These are phyloP conservation scores for Orthosia cruda DNA, from an alignment of 2,888 invertebrate species.

Conservation along the genomic window DNA sequence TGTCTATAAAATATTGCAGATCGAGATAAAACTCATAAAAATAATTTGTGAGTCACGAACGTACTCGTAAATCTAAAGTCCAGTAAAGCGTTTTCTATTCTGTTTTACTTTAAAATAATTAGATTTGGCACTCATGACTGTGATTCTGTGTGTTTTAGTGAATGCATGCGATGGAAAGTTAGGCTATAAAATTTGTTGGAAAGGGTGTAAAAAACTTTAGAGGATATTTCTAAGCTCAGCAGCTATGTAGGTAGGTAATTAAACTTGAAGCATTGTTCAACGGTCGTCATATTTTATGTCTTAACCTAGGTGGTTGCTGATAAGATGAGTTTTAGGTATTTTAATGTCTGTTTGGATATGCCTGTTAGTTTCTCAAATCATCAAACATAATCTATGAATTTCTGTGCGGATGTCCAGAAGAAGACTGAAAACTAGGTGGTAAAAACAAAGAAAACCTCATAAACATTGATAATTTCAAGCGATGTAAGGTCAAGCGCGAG, in stretches of 20 bases:
- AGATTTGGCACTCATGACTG: conserved; percentile 35
- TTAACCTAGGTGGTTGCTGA: not conserved
- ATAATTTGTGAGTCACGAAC: conserved; percentile 31
- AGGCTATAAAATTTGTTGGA: not conserved
- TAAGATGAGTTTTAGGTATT: too few relatives aligned
- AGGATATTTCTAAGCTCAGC: too few relatives aligned
- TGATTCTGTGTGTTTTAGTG: conserved; percentile 5
- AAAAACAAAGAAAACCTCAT: not conserved
- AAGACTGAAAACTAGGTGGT: not conserved
- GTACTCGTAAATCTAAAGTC: conserved; percentile 13
- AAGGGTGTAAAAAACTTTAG: not conserved
- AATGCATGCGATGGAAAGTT: conserved; percentile 6
- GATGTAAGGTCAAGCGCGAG: not conserved
- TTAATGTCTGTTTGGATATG: not conserved
- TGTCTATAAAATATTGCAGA: conserved; percentile 9
- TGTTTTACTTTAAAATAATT: conserved; percentile 37
- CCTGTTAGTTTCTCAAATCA: not conserved
- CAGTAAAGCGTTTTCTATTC: conserved; percentile 13
- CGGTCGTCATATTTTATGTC: not conserved
- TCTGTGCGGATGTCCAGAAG: not conserved
- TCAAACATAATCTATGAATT: not conserved
- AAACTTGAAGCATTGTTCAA: not conserved
- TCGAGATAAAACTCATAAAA: conserved; percentile 22
- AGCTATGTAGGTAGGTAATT: not conserved
- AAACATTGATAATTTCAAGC: not conserved